Percentiles rank a stretch among this genome's conserved stretches.
Conservation (phyloP, 2,113 vertebrate species). For the Ameiurus melas region DNA sequence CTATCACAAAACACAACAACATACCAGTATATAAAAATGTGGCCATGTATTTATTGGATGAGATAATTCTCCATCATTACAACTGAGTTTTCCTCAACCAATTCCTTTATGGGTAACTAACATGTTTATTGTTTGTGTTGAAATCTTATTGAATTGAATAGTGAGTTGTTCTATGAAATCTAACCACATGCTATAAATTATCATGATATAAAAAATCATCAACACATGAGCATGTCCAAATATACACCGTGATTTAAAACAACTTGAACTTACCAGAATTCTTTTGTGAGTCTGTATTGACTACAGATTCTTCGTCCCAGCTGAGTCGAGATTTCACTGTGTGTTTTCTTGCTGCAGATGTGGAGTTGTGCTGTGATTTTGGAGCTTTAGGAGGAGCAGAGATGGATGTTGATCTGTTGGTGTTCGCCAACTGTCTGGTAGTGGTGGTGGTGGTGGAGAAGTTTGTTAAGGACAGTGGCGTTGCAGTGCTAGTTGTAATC, state of each 20-base stretch:
- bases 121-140: not conserved
- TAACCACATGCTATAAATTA: not conserved
- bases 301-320: constrained; percentile 66
- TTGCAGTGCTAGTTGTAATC: not conserved
- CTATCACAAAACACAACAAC: no score
- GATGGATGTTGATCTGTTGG: constrained; percentile 8
- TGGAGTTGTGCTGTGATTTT: constrained; percentile 1
- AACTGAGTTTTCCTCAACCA: not conserved
- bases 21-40: no score
- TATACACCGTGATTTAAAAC: not conserved
- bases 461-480: constrained; percentile 2
- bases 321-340: constrained; percentile 60
- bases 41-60: no score
- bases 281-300: constrained; percentile 57
- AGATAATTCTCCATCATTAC: not conserved
- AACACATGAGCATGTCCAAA: not conserved
- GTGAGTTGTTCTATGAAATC: not conserved
- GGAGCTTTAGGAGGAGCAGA: constrained; percentile 28
- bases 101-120: not conserved
- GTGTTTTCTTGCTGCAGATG: constrained; percentile 13
- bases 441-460: not conserved
- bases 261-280: constrained; percentile 58
- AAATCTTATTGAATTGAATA: not conserved
- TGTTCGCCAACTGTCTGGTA: constrained; percentile 32
- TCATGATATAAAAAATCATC: not conserved